Percentiles rank a stretch among this genome's conserved stretches.
Conservation (phyloP, 2,113 vertebrate genomes). For the Sinocyclocheilus anshuiensis region DNA sequence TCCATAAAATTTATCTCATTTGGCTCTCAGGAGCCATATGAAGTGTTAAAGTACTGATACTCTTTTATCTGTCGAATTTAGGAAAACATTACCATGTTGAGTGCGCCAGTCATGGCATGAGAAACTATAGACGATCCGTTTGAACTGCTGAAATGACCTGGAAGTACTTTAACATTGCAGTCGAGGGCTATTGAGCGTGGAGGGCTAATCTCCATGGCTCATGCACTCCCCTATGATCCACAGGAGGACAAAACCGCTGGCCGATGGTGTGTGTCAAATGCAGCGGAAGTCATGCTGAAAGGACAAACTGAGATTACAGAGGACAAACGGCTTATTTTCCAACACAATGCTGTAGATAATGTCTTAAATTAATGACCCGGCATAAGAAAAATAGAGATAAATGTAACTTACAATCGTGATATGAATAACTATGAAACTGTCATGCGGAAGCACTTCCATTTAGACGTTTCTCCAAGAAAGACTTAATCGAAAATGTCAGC, state of each 20-base stretch:
- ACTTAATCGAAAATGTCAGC: constrained; percentile 44
- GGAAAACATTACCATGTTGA: background rate
- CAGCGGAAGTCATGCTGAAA: constrained; percentile 38
- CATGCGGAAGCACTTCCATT: constrained; percentile 3
- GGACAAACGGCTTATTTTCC: constrained; percentile 28
- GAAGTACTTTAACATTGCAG: constrained; percentile 8
- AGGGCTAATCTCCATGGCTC: constrained; percentile 25
- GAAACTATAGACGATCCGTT: background rate
- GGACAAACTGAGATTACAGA: constrained; percentile 38
- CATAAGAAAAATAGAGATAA: constrained; percentile 2
- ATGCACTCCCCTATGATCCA: constrained; percentile 7
- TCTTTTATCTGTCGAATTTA: background rate
- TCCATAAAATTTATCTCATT: background rate
- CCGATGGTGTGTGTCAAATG: constrained; percentile 32
- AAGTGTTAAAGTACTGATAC: background rate
- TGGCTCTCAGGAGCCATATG: background rate
- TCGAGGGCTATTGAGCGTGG: constrained; percentile 23
- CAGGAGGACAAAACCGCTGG: constrained; percentile 8
- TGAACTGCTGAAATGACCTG: constrained; percentile 15
- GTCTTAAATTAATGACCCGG: constrained; percentile 35
- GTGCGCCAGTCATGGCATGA: background rate
- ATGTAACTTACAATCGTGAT: constrained; percentile 13
- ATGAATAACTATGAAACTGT: constrained; percentile 25
- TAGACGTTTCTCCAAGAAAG: constrained; percentile 41
- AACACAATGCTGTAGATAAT: constrained; percentile 12